A percentile compares a stretch with the other conserved stretches of the same genome.
These are phyloP conservation scores for Rhagium mordax DNA, from an alignment of 2,888 invertebrate species.

Conservation along the genomic window DNA sequence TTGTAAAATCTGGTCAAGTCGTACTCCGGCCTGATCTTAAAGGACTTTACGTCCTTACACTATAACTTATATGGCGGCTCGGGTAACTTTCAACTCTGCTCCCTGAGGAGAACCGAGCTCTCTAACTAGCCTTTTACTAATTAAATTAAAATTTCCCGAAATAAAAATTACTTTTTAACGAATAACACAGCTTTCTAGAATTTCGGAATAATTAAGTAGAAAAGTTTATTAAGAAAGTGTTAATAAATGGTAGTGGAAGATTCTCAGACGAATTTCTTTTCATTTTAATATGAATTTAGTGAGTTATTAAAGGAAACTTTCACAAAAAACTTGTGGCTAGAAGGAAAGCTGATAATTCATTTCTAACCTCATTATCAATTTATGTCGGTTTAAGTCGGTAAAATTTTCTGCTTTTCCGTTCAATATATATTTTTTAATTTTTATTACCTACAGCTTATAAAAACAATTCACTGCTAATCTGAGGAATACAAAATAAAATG, in stretches of 20 bases:
- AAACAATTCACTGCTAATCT: too few species aligned
- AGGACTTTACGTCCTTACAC: not conserved
- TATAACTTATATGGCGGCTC: slow-evolving; percentile 32
- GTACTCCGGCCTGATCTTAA: slow-evolving; percentile 6
- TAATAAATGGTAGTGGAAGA: slow-evolving; percentile 15
- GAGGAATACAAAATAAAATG: too few species aligned
- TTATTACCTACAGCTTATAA: too few species aligned
- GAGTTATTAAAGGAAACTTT: not conserved
- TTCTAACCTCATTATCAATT: not conserved
- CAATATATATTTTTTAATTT: too few species aligned
- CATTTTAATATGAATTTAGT: not conserved
- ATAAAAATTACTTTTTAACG: slow-evolving; percentile 35
- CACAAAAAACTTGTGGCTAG: not conserved
- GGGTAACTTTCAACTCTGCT: slow-evolving; percentile 27
- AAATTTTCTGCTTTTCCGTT: too few species aligned
- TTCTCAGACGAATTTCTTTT: not conserved
- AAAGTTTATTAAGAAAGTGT: slow-evolving; percentile 35
- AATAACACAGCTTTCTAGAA: slow-evolving; percentile 28
- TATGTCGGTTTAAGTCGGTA: too few species aligned
- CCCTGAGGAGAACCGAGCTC: slow-evolving; percentile 22
- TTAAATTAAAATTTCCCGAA: slow-evolving; percentile 36
- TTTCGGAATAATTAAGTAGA: slow-evolving; percentile 33
- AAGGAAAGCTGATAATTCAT: not conserved
- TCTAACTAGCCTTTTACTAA: slow-evolving; percentile 29
- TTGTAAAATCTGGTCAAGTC: not conserved